A percentile compares a stretch with the other conserved stretches of the same genome.
phyloP scores from a whole-genome alignment of 2,888 invertebrate species.

The Drosophila demipolita region DNA sequence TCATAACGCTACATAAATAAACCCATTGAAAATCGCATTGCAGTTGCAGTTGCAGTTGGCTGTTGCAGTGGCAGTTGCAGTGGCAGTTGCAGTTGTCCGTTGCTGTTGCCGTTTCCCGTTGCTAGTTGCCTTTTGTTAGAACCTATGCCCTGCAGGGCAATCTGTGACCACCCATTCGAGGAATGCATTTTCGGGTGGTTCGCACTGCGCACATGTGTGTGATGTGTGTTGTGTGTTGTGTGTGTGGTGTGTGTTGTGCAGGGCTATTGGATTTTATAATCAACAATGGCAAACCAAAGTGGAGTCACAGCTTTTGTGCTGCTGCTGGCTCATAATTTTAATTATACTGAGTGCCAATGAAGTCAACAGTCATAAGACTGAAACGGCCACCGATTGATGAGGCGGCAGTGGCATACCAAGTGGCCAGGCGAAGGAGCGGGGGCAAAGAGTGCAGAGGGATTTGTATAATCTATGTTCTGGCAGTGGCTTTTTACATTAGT shows the following conservation, averaged over 20 bases:
- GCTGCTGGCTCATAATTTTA: constrained; percentile 76
- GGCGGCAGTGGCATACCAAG: constrained; percentile 25
- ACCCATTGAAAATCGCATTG: constrained; percentile 73
- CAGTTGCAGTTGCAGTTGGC: constrained; percentile 46
- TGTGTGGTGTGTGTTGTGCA: constrained; percentile 17
- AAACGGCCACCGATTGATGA: constrained; percentile 71
- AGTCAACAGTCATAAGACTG: constrained; percentile 75
- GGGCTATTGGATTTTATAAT: constrained; percentile 72
- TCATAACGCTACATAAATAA: constrained; percentile 78
- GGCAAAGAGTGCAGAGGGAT: constrained; percentile 18
- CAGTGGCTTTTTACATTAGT: constrained; percentile 70
- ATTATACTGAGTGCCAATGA: constrained; percentile 82
- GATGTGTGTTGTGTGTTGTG: constrained; percentile 55
- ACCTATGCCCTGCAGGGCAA: constrained; percentile 53
- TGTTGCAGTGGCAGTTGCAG: not conserved
- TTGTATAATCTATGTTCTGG: constrained; percentile 50
- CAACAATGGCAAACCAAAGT: constrained; percentile 71
- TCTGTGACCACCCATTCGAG: constrained; percentile 12
- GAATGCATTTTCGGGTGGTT: constrained; percentile 29
- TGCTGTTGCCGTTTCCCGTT: constrained; percentile 18
- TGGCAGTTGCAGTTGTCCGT: constrained; percentile 5
- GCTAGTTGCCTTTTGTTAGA: constrained; percentile 38
- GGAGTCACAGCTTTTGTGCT: constrained; percentile 54
- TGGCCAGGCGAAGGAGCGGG: not conserved
- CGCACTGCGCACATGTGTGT: constrained; percentile 36